phyloP scores from a whole-genome alignment of 2,888 invertebrate species.

The Cataglyphis albicans region DNA sequence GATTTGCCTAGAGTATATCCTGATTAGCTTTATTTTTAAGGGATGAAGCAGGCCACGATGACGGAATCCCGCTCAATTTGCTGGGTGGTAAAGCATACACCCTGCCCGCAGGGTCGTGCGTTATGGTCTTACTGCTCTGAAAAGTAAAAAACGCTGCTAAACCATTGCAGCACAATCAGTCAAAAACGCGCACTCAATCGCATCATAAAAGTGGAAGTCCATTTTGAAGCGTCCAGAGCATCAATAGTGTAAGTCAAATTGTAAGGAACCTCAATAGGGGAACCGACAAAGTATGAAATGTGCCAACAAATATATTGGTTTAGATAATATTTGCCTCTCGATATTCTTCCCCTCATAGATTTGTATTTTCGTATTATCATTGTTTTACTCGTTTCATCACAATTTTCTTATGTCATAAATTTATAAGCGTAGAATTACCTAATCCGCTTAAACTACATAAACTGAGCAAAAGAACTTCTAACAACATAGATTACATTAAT shows the following conservation, averaged over 20 bases:
- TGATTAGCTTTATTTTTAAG: conserved; percentile 57
- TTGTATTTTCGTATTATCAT: not conserved
- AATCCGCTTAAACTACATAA: not conserved
- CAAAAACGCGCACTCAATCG: conserved; percentile 7
- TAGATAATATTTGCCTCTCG: not conserved
- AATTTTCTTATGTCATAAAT: conserved; percentile 5
- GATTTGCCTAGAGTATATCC: conserved; percentile 56
- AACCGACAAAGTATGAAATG: conserved; percentile 1
- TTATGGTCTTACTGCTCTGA: conserved; percentile 66
- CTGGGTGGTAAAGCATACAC: conserved; percentile 52
- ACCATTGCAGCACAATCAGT: conserved; percentile 1
- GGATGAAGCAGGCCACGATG: conserved; percentile 47
- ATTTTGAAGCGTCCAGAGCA: conserved; percentile 67
- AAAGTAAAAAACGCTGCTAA: conserved; percentile 49
- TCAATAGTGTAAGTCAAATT: conserved; percentile 69
- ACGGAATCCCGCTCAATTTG: conserved; percentile 61
- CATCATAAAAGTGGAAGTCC: not conserved
- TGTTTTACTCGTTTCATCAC: not conserved
- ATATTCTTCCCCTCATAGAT: not conserved
- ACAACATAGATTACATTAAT: conserved; percentile 26
- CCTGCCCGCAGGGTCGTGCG: conserved; percentile 60
- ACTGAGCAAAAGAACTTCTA: conserved; percentile 14
- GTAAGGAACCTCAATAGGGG: not conserved
- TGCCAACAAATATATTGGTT: not conserved
- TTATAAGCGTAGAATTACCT: not conserved